phyloP scores from a whole-genome alignment of 2,113 vertebrate genomes.

The Caloenas nicobarica region DNA sequence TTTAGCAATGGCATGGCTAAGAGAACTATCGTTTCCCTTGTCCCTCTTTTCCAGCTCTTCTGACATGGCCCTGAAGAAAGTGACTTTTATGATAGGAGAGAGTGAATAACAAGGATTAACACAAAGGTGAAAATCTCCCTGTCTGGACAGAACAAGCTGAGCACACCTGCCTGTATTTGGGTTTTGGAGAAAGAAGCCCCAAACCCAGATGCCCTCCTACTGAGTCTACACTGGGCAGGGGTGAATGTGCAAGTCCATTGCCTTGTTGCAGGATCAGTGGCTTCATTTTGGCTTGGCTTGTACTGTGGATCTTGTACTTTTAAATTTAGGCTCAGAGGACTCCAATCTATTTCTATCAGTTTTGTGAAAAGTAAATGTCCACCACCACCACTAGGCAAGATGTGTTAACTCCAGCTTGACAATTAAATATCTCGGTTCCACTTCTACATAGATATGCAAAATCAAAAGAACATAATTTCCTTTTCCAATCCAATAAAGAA shows the following conservation, averaged over 20 bases:
- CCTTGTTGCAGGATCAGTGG: neutral
- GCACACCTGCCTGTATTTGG: neutral
- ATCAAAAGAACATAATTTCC: neutral
- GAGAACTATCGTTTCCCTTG: neutral
- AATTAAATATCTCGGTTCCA: neutral
- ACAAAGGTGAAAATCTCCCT: neutral
- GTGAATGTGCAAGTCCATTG: neutral
- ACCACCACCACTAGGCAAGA: neutral
- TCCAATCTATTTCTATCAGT: fast-evolving
- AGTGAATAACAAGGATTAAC: neutral
- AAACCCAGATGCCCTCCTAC: neutral
- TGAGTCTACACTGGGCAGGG: neutral
- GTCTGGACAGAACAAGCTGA: neutral
- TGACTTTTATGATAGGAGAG: neutral
- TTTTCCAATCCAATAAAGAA: neutral
- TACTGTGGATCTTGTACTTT: neutral
- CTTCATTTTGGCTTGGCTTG: neutral
- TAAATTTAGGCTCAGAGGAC: neutral
- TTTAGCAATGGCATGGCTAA: neutral
- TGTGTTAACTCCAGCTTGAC: neutral
- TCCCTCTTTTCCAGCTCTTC: neutral
- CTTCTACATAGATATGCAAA: neutral
- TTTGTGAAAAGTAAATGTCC: neutral
- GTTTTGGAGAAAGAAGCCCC: neutral
- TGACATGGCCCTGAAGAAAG: neutral